A percentile compares a stretch with the other conserved stretches of the same genome.
Conservation (phyloP, 2,113 vertebrate genomes). For the Platichthys flesus region DNA sequence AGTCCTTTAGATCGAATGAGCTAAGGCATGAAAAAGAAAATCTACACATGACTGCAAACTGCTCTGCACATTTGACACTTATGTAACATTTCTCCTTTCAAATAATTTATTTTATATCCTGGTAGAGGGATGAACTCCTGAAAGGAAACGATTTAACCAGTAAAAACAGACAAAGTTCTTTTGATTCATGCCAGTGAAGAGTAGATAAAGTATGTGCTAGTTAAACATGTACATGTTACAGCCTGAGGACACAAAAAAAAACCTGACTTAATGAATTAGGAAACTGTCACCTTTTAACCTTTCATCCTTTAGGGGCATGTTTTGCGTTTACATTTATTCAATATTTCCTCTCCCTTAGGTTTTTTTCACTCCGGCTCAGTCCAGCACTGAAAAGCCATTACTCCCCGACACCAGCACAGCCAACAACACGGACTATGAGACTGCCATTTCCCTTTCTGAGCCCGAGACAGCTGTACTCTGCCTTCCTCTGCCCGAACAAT, state of each 20-base stretch:
- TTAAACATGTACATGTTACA: constrained; percentile 12
- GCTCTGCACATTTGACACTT: constrained; percentile 46
- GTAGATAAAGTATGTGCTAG: constrained; percentile 23
- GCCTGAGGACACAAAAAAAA: constrained; percentile 22
- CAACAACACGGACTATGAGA: constrained; percentile 80
- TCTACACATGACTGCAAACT: constrained; percentile 30
- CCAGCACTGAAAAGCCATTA: constrained; percentile 65
- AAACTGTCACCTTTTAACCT: neutral
- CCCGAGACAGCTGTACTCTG: constrained; percentile 71
- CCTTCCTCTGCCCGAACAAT: constrained; percentile 65
- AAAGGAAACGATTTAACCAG: neutral
- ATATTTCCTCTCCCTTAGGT: constrained; percentile 78
- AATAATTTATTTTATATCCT: constrained; percentile 2
- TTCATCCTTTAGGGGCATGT: neutral
- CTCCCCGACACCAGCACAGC: constrained; percentile 76
- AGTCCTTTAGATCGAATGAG: constrained; percentile 43
- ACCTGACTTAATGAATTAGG: constrained; percentile 1
- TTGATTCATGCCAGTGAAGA: neutral
- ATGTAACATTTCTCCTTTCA: neutral
- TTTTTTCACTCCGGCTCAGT: constrained; percentile 75
- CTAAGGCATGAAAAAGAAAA: constrained; percentile 34
- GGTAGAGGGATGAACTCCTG: neutral
- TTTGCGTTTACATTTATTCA: neutral
- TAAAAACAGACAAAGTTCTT: constrained; percentile 1
- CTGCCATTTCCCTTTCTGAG: constrained; percentile 69